Evolutionary conservation across 2,113 vertebrate species (phyloP), one percentile per base, ranked within the genome.

Genomic region (Perca fluviatilis): DNA sequence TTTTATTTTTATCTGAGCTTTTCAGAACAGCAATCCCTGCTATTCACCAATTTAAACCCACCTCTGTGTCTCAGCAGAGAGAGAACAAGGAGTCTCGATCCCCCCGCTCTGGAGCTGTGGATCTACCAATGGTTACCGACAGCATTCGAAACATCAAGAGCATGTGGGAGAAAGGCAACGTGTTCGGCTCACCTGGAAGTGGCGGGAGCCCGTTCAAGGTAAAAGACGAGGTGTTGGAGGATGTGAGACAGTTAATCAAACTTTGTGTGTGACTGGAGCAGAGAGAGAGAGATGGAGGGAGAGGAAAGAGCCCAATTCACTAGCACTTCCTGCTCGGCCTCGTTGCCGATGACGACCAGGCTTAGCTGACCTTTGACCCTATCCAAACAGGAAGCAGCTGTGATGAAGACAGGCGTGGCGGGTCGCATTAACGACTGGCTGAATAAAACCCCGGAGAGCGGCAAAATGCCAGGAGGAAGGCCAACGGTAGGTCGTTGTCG

Each of bases 361-460:
- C 65, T 69, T 13, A 18, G 53, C 53, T 94, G 87, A 92, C 89
- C 87, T 82, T 72, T 95, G 82, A 90, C 91, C 75, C 64, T 87
- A 30, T 89, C 79, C 72, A 92, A 94, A 50, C 93, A 99, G 98
- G 98, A 99, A 96, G 97, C 97, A 71, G 97, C 97, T 90, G 97
- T 97, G 49, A 95, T 99, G 92, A 99, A 99, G 88, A 97, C 99
- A 83, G 98, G 98, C 30, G 97, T 99, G 82, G 98, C 98, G 11
- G 98, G 97, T 90, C 98, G 98, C 89, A 99, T 99, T 95, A 99
- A 96, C 0, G 98, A 99, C 91, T 99, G 98, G 98, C 94, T 99
- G 93, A 99, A 97, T 77, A 99, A 99, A 96, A 98, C 97, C 84
- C 98, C 98, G 2, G 98, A 99, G 78, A 91, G 95, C 74, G 95